A percentile compares a stretch with the other conserved stretches of the same genome.
Evolutionary conservation across 2,797 vertebrate genomes (phyloP).

Genomic region (Tiaroga cobitis): DNA sequence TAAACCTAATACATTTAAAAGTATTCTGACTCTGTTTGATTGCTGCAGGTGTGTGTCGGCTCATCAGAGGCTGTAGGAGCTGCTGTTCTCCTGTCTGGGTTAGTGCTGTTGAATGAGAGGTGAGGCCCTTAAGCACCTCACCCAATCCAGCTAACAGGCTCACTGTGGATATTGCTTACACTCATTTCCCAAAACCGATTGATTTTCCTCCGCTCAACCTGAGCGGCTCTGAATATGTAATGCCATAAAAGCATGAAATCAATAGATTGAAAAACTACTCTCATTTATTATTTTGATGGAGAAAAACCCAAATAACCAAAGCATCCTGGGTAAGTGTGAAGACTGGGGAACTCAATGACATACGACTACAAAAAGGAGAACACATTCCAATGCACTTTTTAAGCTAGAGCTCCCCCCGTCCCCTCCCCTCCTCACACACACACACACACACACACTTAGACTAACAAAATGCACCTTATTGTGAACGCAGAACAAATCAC

Average conservation of each 20-base stretch:
- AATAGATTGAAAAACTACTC: slow-evolving; percentile 77
- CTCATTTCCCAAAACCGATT: slow-evolving; percentile 78
- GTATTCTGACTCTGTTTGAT: not conserved
- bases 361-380: not conserved
- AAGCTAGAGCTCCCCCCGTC: not conserved
- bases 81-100: slow-evolving; percentile 19
- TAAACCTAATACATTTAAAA: not conserved
- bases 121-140: slow-evolving; percentile 61
- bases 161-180: slow-evolving; percentile 74
- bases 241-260: slow-evolving; percentile 87
- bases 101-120: slow-evolving; percentile 13
- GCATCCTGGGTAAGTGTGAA: slow-evolving; percentile 47
- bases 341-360: not conserved
- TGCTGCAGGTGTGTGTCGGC: not conserved
- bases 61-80: not conserved
- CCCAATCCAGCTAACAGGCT: slow-evolving; percentile 69
- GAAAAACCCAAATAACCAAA: slow-evolving; percentile 65
- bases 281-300: slow-evolving; percentile 80
- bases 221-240: slow-evolving; percentile 81
- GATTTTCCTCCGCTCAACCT: slow-evolving; percentile 76
- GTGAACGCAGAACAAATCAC: not conserved
- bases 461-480: not conserved
- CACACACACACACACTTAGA: not conserved
- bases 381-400: not conserved
- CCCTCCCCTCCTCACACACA: too few species aligned